phyloP scores from a whole-genome alignment of 2,113 vertebrate species.

The Artemisiospiza belli region DNA sequence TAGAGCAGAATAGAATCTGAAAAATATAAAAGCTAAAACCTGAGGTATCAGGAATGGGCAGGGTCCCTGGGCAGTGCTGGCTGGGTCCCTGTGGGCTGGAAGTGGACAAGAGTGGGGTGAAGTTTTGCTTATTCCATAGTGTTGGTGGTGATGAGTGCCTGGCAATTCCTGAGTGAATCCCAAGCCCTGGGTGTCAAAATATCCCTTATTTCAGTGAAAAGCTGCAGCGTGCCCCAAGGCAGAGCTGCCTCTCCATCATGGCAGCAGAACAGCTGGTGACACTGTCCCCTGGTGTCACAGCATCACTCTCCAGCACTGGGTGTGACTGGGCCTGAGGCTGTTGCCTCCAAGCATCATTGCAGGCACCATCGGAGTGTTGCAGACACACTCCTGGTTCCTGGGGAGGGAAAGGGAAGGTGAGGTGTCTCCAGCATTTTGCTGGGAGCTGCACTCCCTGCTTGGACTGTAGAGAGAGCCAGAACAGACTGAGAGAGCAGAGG shows the following conservation, averaged over 20 bases:
- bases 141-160: not conserved
- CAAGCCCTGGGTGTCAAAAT: not conserved
- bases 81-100: not conserved
- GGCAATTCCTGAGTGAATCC: not conserved
- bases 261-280: not conserved
- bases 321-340: not conserved
- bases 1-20: not conserved
- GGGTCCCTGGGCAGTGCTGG: not conserved
- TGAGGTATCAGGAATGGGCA: not conserved
- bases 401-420: not conserved
- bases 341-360: not conserved
- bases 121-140: fast-evolving
- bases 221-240: not conserved
- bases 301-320: fast-evolving
- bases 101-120: not conserved
- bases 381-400: not conserved
- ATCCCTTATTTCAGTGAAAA: not conserved
- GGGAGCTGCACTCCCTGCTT: not conserved
- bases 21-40: not conserved
- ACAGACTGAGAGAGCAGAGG: not conserved
- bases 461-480: not conserved
- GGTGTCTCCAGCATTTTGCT: not conserved
- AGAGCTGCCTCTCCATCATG: not conserved
- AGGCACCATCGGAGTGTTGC: fast-evolving
- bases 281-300: not conserved